A percentile compares a stretch with the other conserved stretches of the same genome.
phyloP scores from a whole-genome alignment of 2,888 invertebrate species.

The Athetis lepigone region DNA sequence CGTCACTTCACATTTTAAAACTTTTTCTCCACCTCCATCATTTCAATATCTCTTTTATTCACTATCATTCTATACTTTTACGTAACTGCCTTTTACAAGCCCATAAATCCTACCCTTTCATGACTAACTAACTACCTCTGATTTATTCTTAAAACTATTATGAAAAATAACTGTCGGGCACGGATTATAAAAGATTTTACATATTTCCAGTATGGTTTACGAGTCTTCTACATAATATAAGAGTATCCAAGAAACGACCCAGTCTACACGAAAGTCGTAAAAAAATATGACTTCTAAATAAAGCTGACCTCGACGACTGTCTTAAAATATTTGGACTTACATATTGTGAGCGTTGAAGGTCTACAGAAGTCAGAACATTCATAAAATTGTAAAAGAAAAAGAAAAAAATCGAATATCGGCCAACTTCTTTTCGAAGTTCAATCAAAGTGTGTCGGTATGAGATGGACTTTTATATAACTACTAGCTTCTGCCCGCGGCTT shows the following conservation, averaged over 20 bases:
- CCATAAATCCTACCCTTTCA: background rate
- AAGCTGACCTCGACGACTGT: constrained; percentile 4
- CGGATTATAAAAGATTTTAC: constrained; percentile 29
- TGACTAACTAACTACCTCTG: too few relatives aligned
- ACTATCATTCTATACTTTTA: background rate
- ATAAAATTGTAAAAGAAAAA: background rate
- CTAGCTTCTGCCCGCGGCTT: too few relatives aligned
- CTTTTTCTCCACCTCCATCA: background rate
- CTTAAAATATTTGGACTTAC: constrained; percentile 11
- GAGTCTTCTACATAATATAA: constrained; percentile 22
- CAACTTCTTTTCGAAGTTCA: too few relatives aligned
- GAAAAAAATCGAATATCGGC: too few relatives aligned
- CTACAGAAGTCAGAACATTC: background rate
- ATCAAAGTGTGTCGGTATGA: too few relatives aligned
- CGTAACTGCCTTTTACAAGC: background rate
- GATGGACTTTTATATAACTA: too few relatives aligned
- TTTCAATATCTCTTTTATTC: background rate
- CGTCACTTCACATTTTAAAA: background rate
- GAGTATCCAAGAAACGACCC: constrained; percentile 20
- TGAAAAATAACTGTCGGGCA: constrained; percentile 12
- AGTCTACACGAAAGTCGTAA: constrained; percentile 31
- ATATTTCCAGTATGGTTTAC: constrained; percentile 35
- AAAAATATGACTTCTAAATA: constrained; percentile 33
- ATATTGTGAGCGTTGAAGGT: constrained; percentile 3
- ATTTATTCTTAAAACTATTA: constrained; percentile 27